A percentile compares a stretch with the other conserved stretches of the same genome.
Evolutionary conservation across 1,140 invertebrate species (phyloP).

Genomic region (Monochamus saltuarius): DNA sequence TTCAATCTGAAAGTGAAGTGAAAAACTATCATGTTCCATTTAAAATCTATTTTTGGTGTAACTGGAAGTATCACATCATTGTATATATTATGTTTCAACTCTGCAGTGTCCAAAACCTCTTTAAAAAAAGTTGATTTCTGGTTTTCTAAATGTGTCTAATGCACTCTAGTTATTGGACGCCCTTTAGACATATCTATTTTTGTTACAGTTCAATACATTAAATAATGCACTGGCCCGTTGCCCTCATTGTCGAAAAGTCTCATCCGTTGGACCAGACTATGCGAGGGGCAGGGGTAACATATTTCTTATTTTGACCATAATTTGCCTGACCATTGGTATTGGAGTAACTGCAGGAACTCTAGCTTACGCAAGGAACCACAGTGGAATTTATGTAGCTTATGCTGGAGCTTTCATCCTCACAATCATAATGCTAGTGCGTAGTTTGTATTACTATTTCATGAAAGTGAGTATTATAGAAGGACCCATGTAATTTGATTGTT

Average conservation of each 20-base stretch:
- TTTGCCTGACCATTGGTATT: slow-evolving; percentile 73
- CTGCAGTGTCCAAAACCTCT: too few species aligned
- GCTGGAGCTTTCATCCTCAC: slow-evolving; percentile 77
- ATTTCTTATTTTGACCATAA: slow-evolving; percentile 75
- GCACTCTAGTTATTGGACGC: too few species aligned
- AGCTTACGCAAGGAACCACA: slow-evolving; percentile 60
- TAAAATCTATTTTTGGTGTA: too few species aligned
- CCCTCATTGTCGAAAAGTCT: slow-evolving; percentile 93
- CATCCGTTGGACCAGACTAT: slow-evolving; percentile 85
- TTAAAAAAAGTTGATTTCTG: too few species aligned
- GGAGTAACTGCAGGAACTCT: slow-evolving; percentile 71
- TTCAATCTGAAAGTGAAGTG: too few species aligned
- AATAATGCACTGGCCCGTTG: slow-evolving; percentile 93
- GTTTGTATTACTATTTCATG: slow-evolving; percentile 86
- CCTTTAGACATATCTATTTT: slow-evolving; percentile 24
- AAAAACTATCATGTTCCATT: too few species aligned
- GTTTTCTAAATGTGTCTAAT: too few species aligned
- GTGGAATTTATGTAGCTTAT: slow-evolving; percentile 82
- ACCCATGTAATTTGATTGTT: slow-evolving; percentile 62
- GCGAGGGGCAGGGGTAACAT: slow-evolving; percentile 74
- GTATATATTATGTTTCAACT: too few species aligned
- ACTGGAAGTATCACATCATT: too few species aligned
- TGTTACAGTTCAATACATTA: slow-evolving; percentile 85
- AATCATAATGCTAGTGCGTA: slow-evolving; percentile 71
- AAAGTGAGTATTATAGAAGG: slow-evolving; percentile 86